Conservation (phyloP, 2,113 vertebrate genomes). For the Eurypyga helias region DNA sequence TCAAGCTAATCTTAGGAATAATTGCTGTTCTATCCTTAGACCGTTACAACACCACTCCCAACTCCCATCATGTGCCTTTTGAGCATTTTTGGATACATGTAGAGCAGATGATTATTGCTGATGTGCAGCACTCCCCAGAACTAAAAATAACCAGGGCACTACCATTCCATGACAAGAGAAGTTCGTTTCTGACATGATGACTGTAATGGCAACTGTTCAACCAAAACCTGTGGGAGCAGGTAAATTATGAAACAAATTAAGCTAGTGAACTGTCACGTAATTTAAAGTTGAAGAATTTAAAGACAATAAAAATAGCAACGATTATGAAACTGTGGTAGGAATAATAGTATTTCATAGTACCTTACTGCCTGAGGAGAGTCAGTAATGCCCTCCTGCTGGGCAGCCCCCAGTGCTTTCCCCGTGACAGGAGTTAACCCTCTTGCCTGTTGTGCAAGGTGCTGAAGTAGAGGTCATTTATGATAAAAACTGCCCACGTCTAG, state of each 20-base stretch:
- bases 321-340: background rate
- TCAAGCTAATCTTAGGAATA: slow-evolving; percentile 17
- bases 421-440: background rate
- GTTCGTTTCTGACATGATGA: slow-evolving; percentile 15
- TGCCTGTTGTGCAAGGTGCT: background rate
- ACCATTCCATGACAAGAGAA: background rate
- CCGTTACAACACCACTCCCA: background rate
- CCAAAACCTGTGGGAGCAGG: background rate
- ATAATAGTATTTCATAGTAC: background rate
- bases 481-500: background rate
- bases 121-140: slow-evolving; percentile 28
- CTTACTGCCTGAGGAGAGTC: background rate
- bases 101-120: slow-evolving; percentile 21
- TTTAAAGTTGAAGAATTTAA: background rate
- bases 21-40: slow-evolving; percentile 52
- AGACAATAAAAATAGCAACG: background rate
- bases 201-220: background rate
- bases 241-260: slow-evolving; percentile 26
- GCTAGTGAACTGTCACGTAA: background rate
- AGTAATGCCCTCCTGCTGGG: background rate
- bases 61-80: slow-evolving; percentile 13
- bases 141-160: slow-evolving; percentile 44
- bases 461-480: background rate
- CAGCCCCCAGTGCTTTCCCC: background rate
- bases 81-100: slow-evolving; percentile 29